Evolutionary conservation across 23 tunicate genomes (phyloP), one percentile per base, ranked within the genome.

Genomic region (Clavelina lepadiformis): DNA sequence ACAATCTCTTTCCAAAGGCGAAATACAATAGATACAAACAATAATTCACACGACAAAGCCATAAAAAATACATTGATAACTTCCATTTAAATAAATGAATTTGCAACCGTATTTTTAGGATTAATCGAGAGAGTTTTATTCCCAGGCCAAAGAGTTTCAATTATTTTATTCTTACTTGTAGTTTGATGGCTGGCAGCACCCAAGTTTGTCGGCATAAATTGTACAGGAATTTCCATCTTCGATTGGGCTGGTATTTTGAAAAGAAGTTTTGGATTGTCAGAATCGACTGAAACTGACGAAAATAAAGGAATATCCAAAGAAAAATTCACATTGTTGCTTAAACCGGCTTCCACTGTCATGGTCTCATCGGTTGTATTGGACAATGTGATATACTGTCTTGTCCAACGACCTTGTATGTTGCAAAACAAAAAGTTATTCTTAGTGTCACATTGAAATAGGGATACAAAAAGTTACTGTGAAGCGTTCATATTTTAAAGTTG

Each of bases 341-440:
- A 26, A 4, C 29, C 25, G 6, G 76, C 79, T 25, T 69, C 68
- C 56, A 75, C 74, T 24, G 63, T 57, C 87, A 89, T 80, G 18
- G 80, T 71, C n/a, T 81, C 79, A 29, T 81, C 79, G 1, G 83
- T 69, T 3, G 85, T 81, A 60, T 89, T 89, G 57, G 31, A 45
- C 18, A 89, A 67, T 31, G 56, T n/a, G 66, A 89, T 89, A 31
- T 69, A 74, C 65, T 81, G 91, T 46, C 97, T 62, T 4, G 82
- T 59, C 80, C 79, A 81, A 5, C 89, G 79, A 44, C 96, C 96
- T 87, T 52, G n/a, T n/a, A n/a, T n/a, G n/a, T n/a, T n/a, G n/a
- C n/a, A n/a, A n/a, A n/a, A n/a, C n/a, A n/a, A n/a, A 44, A 11
- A 11, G 50, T 44, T 11, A 44, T 13, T 11, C 13, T 44, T 45